Evolutionary conservation across 2,888 invertebrate species (phyloP), one percentile per base, ranked within the genome.

Genomic region (Tetropium fuscum): DNA sequence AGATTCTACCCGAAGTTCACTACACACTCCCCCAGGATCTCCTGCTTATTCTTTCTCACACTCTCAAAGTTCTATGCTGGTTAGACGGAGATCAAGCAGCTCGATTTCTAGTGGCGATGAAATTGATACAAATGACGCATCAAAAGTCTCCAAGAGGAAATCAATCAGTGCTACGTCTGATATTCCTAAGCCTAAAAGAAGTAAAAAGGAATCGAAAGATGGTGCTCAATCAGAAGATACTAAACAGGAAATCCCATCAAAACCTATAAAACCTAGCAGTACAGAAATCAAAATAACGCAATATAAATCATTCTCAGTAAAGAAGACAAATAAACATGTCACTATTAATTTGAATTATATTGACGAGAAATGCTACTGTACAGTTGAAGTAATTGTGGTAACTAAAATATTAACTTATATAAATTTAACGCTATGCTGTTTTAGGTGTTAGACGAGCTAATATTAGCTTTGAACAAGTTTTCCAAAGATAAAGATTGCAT

Each of bases 11-110:
- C 68, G 75, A 22, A 81, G 80, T 63, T 80, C 80, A 0, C 59
- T 75, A 2, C 78, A 79, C 22, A 80, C 81, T 44, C 86, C 87
- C 13, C 86, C 86, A 3, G 83, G 87, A 2, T 84, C 87, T 0
- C 87, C 87, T 65, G 85, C 85, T 77, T 66, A 53, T 60, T 53
- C 58, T 10, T 89, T 87, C 73, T 85, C 89, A 85, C 80, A 69
- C 41, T 90, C 90, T 1, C 93, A 93, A 76, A 90, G 89, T 51
- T 92, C 94, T 0, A 87, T 92, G 73, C 93, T 94, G 56, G 90
- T 94, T 71, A 84, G 93, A 30, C 84, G 94, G 11, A 92, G 94
- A 74, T 94, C 94, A 1, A 93, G 93, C 40, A 93, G 92, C 77
- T 92, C 92, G 0, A 91, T 91, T 76, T 92, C 92, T 0, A 80